Percentiles rank a stretch among this genome's conserved stretches.
These are phyloP conservation scores for Dasyprocta punctata DNA, from an alignment of 2,113 vertebrate species.

Conservation along the genomic window DNA sequence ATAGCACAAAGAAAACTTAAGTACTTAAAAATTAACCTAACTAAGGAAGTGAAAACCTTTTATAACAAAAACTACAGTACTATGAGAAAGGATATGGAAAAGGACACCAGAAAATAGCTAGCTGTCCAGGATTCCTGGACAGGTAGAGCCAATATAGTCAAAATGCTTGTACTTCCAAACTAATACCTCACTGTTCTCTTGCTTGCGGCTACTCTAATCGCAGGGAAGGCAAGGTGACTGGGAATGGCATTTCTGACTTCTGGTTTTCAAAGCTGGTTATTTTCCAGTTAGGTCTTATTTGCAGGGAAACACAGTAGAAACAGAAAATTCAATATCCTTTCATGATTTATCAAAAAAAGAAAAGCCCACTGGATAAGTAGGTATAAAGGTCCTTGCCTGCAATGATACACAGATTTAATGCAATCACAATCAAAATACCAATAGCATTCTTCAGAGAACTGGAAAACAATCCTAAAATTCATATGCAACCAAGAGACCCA, in stretches of 20 bases:
- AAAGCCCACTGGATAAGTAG: background rate
- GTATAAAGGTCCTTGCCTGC: background rate
- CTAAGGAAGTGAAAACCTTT: no score
- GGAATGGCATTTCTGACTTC: background rate
- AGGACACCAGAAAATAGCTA: no score
- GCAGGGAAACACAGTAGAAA: background rate
- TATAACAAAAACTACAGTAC: no score
- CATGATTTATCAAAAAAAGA: background rate
- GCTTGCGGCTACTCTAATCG: background rate
- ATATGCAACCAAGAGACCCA: background rate
- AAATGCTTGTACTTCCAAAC: no score
- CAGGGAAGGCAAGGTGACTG: background rate
- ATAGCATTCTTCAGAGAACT: background rate
- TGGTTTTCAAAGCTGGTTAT: background rate
- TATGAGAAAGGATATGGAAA: no score
- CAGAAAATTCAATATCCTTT: background rate
- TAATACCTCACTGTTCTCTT: background rate
- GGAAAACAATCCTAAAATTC: background rate
- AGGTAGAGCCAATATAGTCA: no score
- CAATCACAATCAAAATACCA: background rate
- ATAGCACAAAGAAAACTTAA: no score
- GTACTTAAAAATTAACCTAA: no score
- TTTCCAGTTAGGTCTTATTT: background rate
- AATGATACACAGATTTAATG: background rate
- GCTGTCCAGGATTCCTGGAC: no score